Evolutionary conservation across 2,797 vertebrate species (phyloP), one percentile per base, ranked within the genome.

Genomic region (Alcedo quadribrachys): DNA sequence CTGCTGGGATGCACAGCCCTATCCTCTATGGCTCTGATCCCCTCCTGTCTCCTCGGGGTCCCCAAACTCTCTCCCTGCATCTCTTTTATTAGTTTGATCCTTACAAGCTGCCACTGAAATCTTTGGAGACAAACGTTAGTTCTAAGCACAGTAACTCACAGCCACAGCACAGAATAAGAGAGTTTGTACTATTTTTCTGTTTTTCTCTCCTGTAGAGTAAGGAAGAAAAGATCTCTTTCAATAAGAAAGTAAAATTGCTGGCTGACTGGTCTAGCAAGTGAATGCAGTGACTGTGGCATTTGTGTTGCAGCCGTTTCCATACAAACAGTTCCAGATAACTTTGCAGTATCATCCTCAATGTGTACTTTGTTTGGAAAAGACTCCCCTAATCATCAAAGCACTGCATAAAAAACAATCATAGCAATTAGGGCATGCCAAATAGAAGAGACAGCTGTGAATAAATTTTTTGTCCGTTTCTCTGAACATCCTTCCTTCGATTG

Each of bases 371-470:
- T 90, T 32, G 35, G 73, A 77, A 77, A 91, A 78, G 73, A 80
- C 54, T 82, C 63, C 46, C 42, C 73, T 83, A 75, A 92, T 90
- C 79, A 92, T 87, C 92, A 92, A 92, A 93, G 73, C 51, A 65
- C 54, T 94, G 51, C 32, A 55, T 30, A 57, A 79, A 78, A 81
- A 90, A 43, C 84, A 96, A 88, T 93, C 53, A 12, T 2, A 74
- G 85, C 77, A 91, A 89, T 94, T 79, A 92, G 60, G 53, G 43
- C 55, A 90, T 79, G 91, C 90, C 87, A 94, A 85, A 74, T 50
- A 94, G 71, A 84, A 81, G 85, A 82, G 80, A 86, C 91, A 94
- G 90, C 93, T 94, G 92, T 43, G 75, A 83, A 74, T 78, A 62
- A 33, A 11, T 9, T 84, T 92, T 96, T 96, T 89, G 78, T 85